Conservation (phyloP, 2,888 invertebrate species). For the Allygus modestus region DNA sequence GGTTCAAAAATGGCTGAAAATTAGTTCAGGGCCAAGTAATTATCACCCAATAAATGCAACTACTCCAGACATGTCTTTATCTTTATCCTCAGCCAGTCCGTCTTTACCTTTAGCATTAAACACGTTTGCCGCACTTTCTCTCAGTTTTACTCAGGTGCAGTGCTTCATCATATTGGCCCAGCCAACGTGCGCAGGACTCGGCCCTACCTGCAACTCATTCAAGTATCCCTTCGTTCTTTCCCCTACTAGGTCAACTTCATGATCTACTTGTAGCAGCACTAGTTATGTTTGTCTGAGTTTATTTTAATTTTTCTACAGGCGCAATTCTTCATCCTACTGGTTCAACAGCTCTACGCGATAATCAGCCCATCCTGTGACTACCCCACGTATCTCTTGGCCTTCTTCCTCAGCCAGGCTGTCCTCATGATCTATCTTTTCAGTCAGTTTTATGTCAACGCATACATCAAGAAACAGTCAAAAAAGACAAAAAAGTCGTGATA, state of each 20-base stretch:
- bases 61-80: too few relatives aligned
- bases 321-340: slow-evolving; percentile 80
- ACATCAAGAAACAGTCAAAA: slow-evolving; percentile 71
- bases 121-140: too few relatives aligned
- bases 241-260: slow-evolving; percentile 83
- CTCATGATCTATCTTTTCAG: slow-evolving; percentile 82
- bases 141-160: slow-evolving; percentile 78
- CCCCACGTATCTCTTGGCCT: slow-evolving; percentile 77
- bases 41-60: too few relatives aligned
- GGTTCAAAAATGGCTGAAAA: too few relatives aligned
- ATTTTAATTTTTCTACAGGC: slow-evolving; percentile 73
- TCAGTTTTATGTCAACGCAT: slow-evolving; percentile 83
- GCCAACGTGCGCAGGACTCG: slow-evolving; percentile 75
- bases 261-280: too few relatives aligned
- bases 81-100: too few relatives aligned
- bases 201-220: slow-evolving; percentile 79
- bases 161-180: slow-evolving; percentile 80
- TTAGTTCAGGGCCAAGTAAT: too few relatives aligned
- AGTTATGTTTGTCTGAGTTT: too few relatives aligned
- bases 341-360: slow-evolving; percentile 77
- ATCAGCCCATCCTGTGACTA: slow-evolving; percentile 78
- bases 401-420: slow-evolving; percentile 81
- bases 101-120: too few relatives aligned
- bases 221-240: slow-evolving; percentile 77
- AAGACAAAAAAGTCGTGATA: slow-evolving; percentile 4